phyloP scores from a whole-genome alignment of 53 echinoderm and acorn worm species.

The Henricia sp. region DNA sequence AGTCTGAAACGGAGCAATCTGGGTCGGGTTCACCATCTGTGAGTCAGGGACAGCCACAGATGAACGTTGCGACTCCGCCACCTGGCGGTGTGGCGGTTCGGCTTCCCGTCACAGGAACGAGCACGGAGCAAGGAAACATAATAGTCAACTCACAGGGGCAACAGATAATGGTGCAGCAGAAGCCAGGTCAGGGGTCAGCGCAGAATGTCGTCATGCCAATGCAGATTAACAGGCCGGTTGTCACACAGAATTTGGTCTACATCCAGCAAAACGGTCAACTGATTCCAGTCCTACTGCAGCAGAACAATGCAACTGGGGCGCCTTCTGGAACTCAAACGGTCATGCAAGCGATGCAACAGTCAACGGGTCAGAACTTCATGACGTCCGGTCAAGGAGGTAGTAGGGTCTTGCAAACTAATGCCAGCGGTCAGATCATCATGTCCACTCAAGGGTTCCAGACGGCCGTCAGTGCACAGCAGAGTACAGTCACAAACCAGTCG shows the following conservation, averaged over 20 bases:
- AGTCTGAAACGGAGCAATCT: slow-evolving; percentile 34
- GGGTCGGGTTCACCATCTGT: slow-evolving; percentile 30
- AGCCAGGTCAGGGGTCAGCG: slow-evolving; percentile 58
- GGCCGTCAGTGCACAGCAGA: slow-evolving; percentile 16
- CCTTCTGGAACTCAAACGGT: slow-evolving; percentile 33
- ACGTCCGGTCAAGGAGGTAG: slow-evolving; percentile 35
- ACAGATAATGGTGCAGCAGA: slow-evolving; percentile 77
- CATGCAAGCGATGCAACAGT: slow-evolving; percentile 65
- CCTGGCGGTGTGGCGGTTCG: slow-evolving; percentile 72
- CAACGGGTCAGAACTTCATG: slow-evolving; percentile 12
- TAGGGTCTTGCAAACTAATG: slow-evolving; percentile 43
- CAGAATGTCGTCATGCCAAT: slow-evolving; percentile 58
- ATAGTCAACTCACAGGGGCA: slow-evolving; percentile 71
- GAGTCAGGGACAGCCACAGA: slow-evolving; percentile 1
- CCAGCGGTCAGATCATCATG: slow-evolving; percentile 48
- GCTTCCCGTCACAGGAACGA: slow-evolving; percentile 65
- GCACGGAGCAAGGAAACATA: slow-evolving; percentile 51
- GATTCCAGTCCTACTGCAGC: slow-evolving; percentile 86
- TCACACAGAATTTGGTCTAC: slow-evolving; percentile 86
- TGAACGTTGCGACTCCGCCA: slow-evolving; percentile 46
- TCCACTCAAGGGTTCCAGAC: slow-evolving; percentile 18
- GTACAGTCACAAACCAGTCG: slow-evolving; percentile 3
- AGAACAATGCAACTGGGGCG: slow-evolving; percentile 20
- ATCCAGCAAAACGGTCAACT: slow-evolving; percentile 96
- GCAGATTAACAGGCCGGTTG: slow-evolving; percentile 60